Conservation (phyloP, 2,113 vertebrate genomes). For the Macrotus californicus region DNA sequence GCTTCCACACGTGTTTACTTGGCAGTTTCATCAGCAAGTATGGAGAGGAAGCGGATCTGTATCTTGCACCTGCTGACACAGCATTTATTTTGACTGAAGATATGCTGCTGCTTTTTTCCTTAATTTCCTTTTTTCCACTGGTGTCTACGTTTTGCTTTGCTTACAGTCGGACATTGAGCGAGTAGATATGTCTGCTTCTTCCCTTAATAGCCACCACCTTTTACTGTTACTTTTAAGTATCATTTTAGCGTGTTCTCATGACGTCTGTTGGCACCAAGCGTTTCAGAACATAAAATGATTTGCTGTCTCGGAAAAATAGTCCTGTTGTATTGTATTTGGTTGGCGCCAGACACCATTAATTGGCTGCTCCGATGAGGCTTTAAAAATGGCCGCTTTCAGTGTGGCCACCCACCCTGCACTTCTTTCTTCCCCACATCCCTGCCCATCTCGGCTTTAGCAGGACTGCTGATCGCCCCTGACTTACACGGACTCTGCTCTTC, state of each 20-base stretch:
- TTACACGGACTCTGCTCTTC: background rate
- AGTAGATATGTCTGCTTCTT: background rate
- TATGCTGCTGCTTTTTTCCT: background rate
- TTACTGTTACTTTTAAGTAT: background rate
- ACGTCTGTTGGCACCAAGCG: background rate
- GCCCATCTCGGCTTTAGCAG: background rate
- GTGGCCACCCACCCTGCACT: background rate
- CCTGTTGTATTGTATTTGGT: background rate
- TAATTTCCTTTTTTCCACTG: no score
- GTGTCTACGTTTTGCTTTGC: background rate
- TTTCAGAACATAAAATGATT: background rate
- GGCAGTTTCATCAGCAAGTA: background rate
- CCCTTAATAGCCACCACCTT: background rate
- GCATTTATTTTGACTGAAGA: constrained; percentile 37
- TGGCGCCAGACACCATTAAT: background rate
- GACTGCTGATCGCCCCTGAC: background rate
- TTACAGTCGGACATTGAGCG: background rate
- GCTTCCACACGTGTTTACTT: background rate
- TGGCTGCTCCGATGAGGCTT: background rate
- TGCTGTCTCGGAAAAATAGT: background rate
- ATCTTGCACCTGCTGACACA: constrained; percentile 26
- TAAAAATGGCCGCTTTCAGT: background rate
- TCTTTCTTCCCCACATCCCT: background rate
- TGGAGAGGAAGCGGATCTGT: background rate
- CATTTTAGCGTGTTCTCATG: background rate